Percentiles rank a stretch among this genome's conserved stretches.
These are phyloP conservation scores for Amblyjoppa fuscipennis DNA, from an alignment of 2,888 invertebrate genomes.

Conservation along the genomic window DNA sequence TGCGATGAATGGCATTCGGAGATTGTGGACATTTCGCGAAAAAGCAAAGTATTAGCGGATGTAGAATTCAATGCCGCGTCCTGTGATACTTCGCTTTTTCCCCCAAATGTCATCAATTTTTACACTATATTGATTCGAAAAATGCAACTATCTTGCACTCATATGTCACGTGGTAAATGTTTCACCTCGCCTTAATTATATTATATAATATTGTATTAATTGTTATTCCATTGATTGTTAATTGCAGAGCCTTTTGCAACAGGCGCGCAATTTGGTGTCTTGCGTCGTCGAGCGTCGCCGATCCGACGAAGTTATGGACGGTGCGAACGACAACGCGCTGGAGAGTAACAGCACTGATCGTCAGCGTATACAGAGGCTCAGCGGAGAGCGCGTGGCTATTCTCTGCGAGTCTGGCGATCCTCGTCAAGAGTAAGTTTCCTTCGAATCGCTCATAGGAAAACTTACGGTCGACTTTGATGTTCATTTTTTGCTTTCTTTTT, in stretches of 20 bases:
- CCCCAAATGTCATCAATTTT: too few relatives aligned
- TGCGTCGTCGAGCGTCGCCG: slow-evolving; percentile 95
- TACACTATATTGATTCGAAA: too few relatives aligned
- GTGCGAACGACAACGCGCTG: slow-evolving; percentile 90
- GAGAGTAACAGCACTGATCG: slow-evolving; percentile 92
- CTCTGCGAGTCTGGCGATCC: slow-evolving; percentile 93
- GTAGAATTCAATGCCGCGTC: too few relatives aligned
- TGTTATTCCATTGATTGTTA: not conserved
- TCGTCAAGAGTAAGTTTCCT: slow-evolving; percentile 86
- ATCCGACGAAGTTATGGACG: slow-evolving; percentile 93
- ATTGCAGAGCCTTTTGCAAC: slow-evolving; percentile 86
- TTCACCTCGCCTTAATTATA: too few relatives aligned
- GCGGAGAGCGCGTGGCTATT: slow-evolving; percentile 95
- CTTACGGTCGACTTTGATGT: not conserved
- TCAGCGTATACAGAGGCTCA: slow-evolving; percentile 89
- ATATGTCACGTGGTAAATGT: too few relatives aligned
- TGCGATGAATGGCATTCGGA: too few relatives aligned
- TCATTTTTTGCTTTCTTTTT: slow-evolving; percentile 14
- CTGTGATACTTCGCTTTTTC: too few relatives aligned
- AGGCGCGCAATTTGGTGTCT: slow-evolving; percentile 92
- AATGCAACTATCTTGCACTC: too few relatives aligned
- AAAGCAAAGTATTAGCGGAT: too few relatives aligned
- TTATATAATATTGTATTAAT: not conserved
- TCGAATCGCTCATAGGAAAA: not conserved
- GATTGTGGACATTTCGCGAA: too few relatives aligned